Base-by-base conservation (phyloP, 2,888 invertebrate genomes). In the Parnassius glacialis region DNA sequence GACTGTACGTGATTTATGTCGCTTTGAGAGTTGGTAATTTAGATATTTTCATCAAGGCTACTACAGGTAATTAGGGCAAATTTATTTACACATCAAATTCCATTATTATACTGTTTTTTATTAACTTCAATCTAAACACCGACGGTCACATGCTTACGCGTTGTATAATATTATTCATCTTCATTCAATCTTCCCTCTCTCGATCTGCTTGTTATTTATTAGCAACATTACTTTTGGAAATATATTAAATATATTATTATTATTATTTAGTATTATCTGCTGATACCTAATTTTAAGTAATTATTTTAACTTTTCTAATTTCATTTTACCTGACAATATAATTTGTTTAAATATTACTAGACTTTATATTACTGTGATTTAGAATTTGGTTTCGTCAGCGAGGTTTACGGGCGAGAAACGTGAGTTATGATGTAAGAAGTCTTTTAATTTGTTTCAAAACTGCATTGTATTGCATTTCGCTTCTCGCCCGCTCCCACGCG, bases 331-430 rank as follows among this genome's bases (percentile, higher is more conserved):
- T 69, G 72, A 75, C 76, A 79, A 77, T 80, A 83, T 80, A 79
- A 72, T 78, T 78, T 79, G 62, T 79, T 80, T 76, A 72, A 55
- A 50, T 56, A 78, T 80, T 77, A 79, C 81, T 86, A 84, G 67
- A 66, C 73, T 79, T 85, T 80, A 83, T 80, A 83, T 83, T 79
- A 83, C 81, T 79, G 87, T 87, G 84, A 89, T 90, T 90, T 90
- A 90, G 90, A 90, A 90, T 90, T 89, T 90, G 85, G 88, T 89
- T 90, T 83, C 84, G 73, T 81, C 75, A 62, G 68, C 68, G 71
- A 79, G 79, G 81, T 78, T 72, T 74, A 66, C 79, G 71, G 81
- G 79, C 83, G 73, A 78, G 64, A 70, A 73, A 72, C 65, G 62
- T 57, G 3, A 34, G 9, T 11, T 47, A 48, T 48, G 43, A n/a